Evolutionary conservation across 2,888 invertebrate genomes (phyloP), one percentile per base, ranked within the genome.

Genomic region (Orthonevra nobilis): DNA sequence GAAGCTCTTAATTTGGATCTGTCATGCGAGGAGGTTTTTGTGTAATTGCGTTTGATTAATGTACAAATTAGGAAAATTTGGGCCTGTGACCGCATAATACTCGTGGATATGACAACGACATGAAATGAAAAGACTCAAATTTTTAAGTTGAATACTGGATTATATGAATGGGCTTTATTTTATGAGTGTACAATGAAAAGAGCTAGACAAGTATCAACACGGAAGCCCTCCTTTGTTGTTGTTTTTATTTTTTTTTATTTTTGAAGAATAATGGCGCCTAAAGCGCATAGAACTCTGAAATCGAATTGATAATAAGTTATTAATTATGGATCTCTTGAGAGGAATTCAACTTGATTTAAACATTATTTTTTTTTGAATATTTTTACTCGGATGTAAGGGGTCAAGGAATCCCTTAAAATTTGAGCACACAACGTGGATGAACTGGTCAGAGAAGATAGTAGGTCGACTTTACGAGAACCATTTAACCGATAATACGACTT

Each of bases 11-110:
- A 75, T 75, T 75, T 75, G 61, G 61, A 63, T 50, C 50, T 64
- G 63, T 58, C 56, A 54, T 44, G 64, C 60, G 74, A 30, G 34
- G 44, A 38, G 63, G 28, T 64, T 61, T 61, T 52, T 77, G 63
- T 70, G 72, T 77, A 77, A 77, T 77, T 77, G 72, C 52, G 20
- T 70, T 72, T 77, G 77, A 77, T 77, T 77, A 66, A 72, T 77
- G 77, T 60, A 56, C 34, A 70, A 70, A 64, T 70, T 60, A 72
- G 58, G 48, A 63, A 70, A 50, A 70, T 63, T 34, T 44, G 4
- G 63, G 30, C 60, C 23, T 50, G 32, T 69, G 19, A 19, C 54
- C 26, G 14, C 36, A 44, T 66, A 44, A 48, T 40, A 63, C n/a
- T n/a, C n/a, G n/a, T n/a, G n/a, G 32, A 32, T 50, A 34, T 32